Conservation (phyloP, 1,140 invertebrate species). For the Bombus haemorrhoidalis region DNA sequence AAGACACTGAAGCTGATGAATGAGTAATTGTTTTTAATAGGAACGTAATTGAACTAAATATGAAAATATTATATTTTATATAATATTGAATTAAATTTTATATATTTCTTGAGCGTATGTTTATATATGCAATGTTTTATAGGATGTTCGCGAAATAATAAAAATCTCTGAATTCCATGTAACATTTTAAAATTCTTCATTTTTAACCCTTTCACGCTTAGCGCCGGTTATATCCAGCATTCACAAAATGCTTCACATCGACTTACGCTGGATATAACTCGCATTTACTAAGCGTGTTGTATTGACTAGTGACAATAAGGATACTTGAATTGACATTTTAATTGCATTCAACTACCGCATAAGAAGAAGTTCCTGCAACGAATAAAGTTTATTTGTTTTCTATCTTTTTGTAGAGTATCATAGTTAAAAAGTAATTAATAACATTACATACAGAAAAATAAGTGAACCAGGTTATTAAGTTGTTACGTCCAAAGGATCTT, state of each 20-base stretch:
- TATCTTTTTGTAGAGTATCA: neutral
- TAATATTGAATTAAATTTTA: neutral
- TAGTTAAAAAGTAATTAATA: slow-evolving; percentile 1
- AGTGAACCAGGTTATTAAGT: neutral
- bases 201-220: no score
- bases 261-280: no score
- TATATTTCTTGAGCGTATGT: neutral
- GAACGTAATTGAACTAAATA: no score
- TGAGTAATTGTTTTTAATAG: slow-evolving; percentile 11
- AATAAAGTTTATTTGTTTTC: neutral
- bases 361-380: no score
- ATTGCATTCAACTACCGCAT: no score
- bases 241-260: no score
- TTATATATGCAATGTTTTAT: neutral
- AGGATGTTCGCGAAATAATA: neutral
- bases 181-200: neutral
- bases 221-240: no score
- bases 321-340: no score
- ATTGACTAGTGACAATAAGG: no score
- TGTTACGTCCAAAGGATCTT: neutral
- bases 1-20: slow-evolving; percentile 35
- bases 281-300: no score
- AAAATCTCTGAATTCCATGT: neutral
- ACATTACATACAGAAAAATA: neutral
- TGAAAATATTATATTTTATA: neutral